Conservation (phyloP, 2,797 vertebrate genomes). For the Ibycter americanus region DNA sequence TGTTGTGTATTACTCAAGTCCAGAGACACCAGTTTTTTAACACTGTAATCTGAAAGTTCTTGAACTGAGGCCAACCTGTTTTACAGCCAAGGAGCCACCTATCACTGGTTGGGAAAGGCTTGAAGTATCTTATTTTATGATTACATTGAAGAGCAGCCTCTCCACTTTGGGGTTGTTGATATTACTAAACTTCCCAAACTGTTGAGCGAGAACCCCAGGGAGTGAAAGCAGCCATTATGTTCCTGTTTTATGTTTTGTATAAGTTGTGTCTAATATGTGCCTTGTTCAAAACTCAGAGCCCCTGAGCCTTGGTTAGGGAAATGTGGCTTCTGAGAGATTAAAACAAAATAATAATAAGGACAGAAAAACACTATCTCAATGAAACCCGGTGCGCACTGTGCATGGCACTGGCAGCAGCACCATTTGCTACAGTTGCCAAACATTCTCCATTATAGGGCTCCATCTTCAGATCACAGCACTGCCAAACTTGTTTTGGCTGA, state of each 20-base stretch:
- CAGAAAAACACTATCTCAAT: not conserved
- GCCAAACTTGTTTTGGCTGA: slow-evolving; percentile 40
- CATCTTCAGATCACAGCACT: slow-evolving; percentile 5
- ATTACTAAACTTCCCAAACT: not conserved
- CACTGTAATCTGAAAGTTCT: slow-evolving; percentile 38
- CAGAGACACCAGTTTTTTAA: slow-evolving; percentile 38
- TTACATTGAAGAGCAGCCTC: not conserved
- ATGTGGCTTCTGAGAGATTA: not conserved
- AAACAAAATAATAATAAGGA: not conserved
- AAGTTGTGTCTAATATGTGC: not conserved
- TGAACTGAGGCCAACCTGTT: slow-evolving; percentile 46
- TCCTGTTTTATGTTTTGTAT: not conserved
- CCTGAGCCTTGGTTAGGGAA: not conserved
- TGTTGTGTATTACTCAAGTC: slow-evolving; percentile 22
- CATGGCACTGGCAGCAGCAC: not conserved
- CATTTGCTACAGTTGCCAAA: not conserved
- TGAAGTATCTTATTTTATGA: not conserved
- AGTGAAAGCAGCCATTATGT: not conserved
- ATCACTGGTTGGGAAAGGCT: not conserved
- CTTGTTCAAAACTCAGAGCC: not conserved
- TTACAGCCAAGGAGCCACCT: not conserved
- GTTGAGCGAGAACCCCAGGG: not conserved
- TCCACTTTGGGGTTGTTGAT: not conserved
- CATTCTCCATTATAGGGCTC: not conserved
- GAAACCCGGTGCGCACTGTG: not conserved